These are phyloP conservation scores for Ammodytes marinus DNA, from an alignment of 2,113 vertebrate genomes.

Conservation along the genomic window DNA sequence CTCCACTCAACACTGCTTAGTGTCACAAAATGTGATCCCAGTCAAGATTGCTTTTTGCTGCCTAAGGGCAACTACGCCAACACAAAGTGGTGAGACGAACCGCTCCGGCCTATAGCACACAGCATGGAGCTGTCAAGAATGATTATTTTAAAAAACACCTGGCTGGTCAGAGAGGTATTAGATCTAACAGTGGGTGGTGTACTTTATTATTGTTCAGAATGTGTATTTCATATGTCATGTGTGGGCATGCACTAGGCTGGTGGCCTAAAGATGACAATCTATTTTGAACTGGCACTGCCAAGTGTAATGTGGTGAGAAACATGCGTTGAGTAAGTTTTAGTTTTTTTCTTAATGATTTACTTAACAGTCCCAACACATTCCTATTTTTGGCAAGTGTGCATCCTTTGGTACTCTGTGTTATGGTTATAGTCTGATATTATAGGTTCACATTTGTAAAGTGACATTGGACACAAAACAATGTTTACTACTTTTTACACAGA, in stretches of 20 bases:
- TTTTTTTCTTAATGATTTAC: neutral
- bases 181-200: neutral
- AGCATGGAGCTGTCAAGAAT: conserved; percentile 4
- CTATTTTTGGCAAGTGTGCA: too few species aligned
- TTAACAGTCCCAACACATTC: neutral
- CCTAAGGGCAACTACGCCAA: conserved; percentile 53
- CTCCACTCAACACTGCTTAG: conserved; percentile 77
- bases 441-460: too few species aligned
- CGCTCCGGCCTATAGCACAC: conserved; percentile 47
- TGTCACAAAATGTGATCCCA: conserved; percentile 70
- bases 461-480: too few species aligned
- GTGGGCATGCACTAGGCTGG: neutral
- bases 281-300: neutral
- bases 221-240: too few species aligned
- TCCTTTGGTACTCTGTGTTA: too few species aligned
- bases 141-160: conserved; percentile 25
- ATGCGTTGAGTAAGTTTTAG: neutral
- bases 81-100: conserved; percentile 42
- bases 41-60: conserved; percentile 72
- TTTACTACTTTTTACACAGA: too few species aligned
- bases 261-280: neutral
- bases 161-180: neutral
- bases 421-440: too few species aligned
- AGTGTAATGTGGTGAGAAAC: neutral
- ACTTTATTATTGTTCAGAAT: neutral